phyloP scores from a whole-genome alignment of 1,140 invertebrate species.

The Orchestia grillus region DNA sequence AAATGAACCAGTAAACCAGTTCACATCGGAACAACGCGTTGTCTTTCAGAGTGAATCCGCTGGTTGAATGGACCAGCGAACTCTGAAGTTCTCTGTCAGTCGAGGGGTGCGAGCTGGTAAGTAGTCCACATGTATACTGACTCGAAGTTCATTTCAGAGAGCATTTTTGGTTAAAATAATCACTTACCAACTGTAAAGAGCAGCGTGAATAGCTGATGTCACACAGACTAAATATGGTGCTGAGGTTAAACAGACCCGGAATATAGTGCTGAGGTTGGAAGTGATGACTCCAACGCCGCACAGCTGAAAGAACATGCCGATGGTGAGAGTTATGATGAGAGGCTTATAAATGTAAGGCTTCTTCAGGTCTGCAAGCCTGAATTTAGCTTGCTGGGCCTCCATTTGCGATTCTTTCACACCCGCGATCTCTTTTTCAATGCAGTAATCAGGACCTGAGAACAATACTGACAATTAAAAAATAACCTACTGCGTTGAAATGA shows the following conservation, averaged over 20 bases:
- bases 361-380: background rate
- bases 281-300: conserved; percentile 30
- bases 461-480: background rate
- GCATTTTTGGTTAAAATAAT: too few species aligned
- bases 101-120: too few species aligned
- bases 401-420: conserved; percentile 21
- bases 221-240: background rate
- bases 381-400: background rate
- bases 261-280: conserved; percentile 38
- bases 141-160: too few species aligned
- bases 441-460: conserved; percentile 5
- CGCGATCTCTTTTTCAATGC: conserved; percentile 12
- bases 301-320: background rate
- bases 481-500: too few species aligned
- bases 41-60: too few species aligned
- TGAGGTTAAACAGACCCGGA: background rate
- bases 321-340: background rate
- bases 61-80: too few species aligned
- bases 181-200: too few species aligned
- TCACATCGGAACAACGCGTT: too few species aligned
- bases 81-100: too few species aligned
- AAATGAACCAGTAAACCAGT: too few species aligned
- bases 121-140: too few species aligned
- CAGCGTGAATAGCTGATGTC: too few species aligned
- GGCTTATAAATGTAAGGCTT: conserved; percentile 36